Percentiles rank a stretch among this genome's conserved stretches.
phyloP scores from a whole-genome alignment of 2,797 vertebrate species.

The Esox masquinongy region DNA sequence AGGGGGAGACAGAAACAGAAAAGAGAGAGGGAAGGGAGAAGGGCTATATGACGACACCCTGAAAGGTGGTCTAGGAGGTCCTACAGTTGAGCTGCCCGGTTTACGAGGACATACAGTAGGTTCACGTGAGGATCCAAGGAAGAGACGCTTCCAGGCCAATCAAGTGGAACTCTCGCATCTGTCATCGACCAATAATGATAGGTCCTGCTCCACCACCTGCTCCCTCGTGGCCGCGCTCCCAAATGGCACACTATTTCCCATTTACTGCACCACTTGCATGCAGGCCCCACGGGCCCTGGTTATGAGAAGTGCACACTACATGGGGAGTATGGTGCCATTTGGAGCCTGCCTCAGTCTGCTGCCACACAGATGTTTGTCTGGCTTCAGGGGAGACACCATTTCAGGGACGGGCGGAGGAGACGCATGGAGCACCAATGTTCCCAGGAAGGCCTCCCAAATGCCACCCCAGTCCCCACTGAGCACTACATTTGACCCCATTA shows the following conservation, averaged over 20 bases:
- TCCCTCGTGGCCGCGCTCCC: conserved; percentile 6
- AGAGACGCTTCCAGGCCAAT: conserved; percentile 21
- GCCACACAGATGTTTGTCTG: conserved; percentile 54
- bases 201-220: conserved; percentile 55
- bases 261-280: not conserved
- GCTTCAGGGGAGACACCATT: conserved; percentile 36
- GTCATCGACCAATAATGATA: conserved; percentile 63
- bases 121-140: conserved; percentile 17
- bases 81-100: not conserved
- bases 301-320: not conserved
- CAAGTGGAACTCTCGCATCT: conserved; percentile 41
- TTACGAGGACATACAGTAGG: not conserved
- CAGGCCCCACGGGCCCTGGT: not conserved
- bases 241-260: not conserved
- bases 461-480: too few species aligned
- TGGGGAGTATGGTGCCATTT: not conserved
- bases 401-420: conserved; percentile 4
- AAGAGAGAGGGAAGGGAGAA: conserved; percentile 9
- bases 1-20: not conserved
- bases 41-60: not conserved
- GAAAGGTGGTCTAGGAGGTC: not conserved
- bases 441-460: too few species aligned
- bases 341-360: conserved; percentile 23
- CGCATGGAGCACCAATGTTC: not conserved
- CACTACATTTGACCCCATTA: too few species aligned